phyloP scores from a whole-genome alignment of 2,888 invertebrate species.

The Harpalus rufipes region DNA sequence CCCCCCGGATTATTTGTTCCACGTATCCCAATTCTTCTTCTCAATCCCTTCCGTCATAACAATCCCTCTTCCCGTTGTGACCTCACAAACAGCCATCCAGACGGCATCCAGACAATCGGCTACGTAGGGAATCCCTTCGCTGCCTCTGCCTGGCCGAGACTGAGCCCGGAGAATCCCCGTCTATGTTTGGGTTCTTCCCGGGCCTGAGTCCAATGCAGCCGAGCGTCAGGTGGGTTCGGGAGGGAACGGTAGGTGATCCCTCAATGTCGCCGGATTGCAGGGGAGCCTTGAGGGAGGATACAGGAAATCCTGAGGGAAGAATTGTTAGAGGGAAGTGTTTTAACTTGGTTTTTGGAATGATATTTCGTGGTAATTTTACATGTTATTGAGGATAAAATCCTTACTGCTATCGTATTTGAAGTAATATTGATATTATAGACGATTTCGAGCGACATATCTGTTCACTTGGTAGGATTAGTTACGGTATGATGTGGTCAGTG shows the following conservation, averaged over 20 bases:
- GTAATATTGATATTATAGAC: no score
- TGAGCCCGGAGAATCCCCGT: constrained; percentile 5
- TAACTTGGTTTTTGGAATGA: no score
- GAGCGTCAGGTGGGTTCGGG: constrained; percentile 57
- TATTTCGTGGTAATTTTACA: no score
- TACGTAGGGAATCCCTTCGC: constrained; percentile 18
- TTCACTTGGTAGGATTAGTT: no score
- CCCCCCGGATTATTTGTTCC: not conserved
- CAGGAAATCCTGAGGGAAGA: not conserved
- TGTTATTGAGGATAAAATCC: no score
- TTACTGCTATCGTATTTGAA: no score
- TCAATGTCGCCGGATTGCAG: constrained; percentile 38
- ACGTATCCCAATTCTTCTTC: constrained; percentile 1
- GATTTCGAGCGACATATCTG: no score
- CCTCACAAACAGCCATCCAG: constrained; percentile 17
- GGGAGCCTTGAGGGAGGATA: constrained; percentile 1
- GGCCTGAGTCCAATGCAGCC: constrained; percentile 6
- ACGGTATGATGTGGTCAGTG: no score
- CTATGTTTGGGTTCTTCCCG: not conserved
- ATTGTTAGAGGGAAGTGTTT: not conserved
- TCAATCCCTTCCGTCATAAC: constrained; percentile 28
- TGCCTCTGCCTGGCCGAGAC: not conserved
- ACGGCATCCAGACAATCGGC: constrained; percentile 48
- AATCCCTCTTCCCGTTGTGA: not conserved
- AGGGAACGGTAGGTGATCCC: constrained; percentile 41